Evolutionary conservation across 2,113 vertebrate genomes (phyloP), one percentile per base, ranked within the genome.

Genomic region (Gasterosteus nipponicus): DNA sequence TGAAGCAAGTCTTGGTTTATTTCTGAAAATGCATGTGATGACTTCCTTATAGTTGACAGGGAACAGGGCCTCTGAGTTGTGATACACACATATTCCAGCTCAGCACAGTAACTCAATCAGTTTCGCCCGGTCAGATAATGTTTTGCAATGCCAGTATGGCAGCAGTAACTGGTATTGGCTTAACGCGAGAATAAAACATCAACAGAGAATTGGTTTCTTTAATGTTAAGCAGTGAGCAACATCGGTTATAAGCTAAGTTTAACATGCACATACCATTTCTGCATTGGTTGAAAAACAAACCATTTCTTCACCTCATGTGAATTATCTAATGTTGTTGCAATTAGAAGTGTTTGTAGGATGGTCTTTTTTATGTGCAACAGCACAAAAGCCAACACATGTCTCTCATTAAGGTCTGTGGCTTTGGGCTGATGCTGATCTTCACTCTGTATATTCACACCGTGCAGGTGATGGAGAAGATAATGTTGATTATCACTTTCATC

Each of bases 381-480:
- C 22, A 14, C 46, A 22, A 69, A 11, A 33, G n/a, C 38, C 29
- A 82, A 22, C 26, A 26, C 62, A 64, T n/a, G n/a, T 26, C 12
- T 58, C 15, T 22, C 6, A 8, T 63, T 15, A 61, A 60, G 51
- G n/a, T 31, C 1, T 42, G 4, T 49, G 18, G 59, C 22, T 63
- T 75, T 68, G 66, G 62, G 29, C 2, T 8, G 63, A 54, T 68
- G 57, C 44, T 49, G 19, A 18, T 22, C 67, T 57, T 65, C 33
- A 41, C 63, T 64, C 57, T 81, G 31, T 87, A 77, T 80, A 79
- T 87, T 85, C 74, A 80, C 69, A 81, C 38, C 0, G 12, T 56
- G 70, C 42, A 80, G 73, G 49, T 80, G 63, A 73, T 73, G 19
- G 53, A 58, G 14, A 51, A 67, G 72, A 77, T 65, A 77, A 72